Percentiles rank a stretch among this genome's conserved stretches.
Evolutionary conservation across 2,888 invertebrate species (phyloP).

Genomic region (Amblyjoppa proteus): DNA sequence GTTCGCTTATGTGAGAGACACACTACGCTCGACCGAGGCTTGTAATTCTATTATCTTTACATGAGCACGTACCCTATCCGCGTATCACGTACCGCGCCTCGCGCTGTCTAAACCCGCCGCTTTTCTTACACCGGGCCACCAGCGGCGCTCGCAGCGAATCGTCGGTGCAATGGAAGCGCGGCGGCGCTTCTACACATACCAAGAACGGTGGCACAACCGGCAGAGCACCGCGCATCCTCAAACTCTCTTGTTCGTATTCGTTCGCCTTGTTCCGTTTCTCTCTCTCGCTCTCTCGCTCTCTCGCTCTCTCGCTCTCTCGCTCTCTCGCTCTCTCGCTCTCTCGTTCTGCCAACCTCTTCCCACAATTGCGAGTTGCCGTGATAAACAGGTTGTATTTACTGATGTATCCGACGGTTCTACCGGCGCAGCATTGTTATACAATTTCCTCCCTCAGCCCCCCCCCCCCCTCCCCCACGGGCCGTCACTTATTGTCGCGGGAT

Average conservation of each 20-base stretch:
- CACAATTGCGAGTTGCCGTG: constrained; percentile 54
- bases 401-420: constrained; percentile 55
- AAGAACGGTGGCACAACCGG: constrained; percentile 20
- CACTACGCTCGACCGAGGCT: constrained; percentile 49
- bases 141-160: constrained; percentile 1
- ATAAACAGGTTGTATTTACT: constrained; percentile 69
- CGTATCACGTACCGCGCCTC: constrained; percentile 64
- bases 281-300: neutral
- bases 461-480: neutral
- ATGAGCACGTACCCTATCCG: constrained; percentile 68
- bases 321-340: neutral
- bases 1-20: neutral
- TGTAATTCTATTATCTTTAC: constrained; percentile 72
- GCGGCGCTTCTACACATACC: constrained; percentile 17
- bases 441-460: neutral
- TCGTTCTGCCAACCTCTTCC: constrained; percentile 15
- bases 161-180: neutral
- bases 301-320: no score
- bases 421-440: constrained; percentile 46
- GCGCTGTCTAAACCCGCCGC: constrained; percentile 58
- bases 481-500: constrained; percentile 53
- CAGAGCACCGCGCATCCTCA: constrained; percentile 31
- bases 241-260: neutral
- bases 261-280: constrained; percentile 2
- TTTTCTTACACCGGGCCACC: constrained; percentile 36